Evolutionary conservation across 2,113 vertebrate genomes (phyloP).

Genomic region (Chionomys nivalis): DNA sequence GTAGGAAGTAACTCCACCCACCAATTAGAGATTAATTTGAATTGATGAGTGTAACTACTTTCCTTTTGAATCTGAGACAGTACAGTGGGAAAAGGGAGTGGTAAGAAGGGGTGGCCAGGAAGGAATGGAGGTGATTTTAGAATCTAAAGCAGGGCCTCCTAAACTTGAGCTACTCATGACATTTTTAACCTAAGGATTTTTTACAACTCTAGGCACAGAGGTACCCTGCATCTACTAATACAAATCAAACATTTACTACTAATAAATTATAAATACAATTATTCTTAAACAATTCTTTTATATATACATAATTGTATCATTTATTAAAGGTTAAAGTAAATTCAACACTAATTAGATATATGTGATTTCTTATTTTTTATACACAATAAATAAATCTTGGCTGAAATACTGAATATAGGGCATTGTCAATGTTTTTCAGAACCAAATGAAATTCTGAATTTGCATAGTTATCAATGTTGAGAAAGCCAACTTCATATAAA

Average conservation of each 20-base stretch:
- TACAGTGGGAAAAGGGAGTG: too few species aligned
- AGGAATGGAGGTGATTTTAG: neutral
- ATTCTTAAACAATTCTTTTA: neutral
- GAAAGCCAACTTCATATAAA: neutral
- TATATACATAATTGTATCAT: too few species aligned
- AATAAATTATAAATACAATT: neutral
- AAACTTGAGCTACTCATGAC: neutral
- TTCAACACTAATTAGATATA: neutral
- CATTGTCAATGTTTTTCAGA: neutral
- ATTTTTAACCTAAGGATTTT: neutral
- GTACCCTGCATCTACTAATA: neutral
- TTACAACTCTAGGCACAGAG: neutral
- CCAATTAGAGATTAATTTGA: neutral
- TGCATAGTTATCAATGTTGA: neutral
- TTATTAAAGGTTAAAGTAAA: neutral
- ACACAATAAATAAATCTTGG: neutral
- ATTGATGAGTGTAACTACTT: neutral
- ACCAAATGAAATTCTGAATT: neutral
- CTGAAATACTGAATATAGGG: neutral
- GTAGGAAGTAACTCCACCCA: neutral
- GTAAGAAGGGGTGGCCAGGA: neutral
- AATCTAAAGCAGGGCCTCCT: neutral
- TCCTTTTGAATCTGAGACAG: neutral
- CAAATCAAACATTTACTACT: neutral
- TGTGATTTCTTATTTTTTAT: neutral